Evolutionary conservation across 2,888 invertebrate species (phyloP).

Genomic region (Dryobota labecula): DNA sequence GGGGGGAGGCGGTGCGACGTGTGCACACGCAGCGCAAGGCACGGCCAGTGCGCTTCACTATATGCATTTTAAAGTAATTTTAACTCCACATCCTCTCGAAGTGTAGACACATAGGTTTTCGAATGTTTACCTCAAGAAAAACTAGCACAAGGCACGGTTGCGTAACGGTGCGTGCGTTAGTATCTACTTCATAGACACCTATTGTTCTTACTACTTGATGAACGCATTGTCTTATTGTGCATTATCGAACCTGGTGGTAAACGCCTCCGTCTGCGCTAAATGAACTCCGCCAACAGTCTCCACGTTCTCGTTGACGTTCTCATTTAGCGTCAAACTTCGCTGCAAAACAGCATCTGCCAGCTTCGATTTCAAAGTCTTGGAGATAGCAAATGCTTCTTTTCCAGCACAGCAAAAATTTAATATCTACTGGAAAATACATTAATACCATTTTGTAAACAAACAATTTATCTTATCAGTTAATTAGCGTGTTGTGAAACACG

Average conservation of each 20-base stretch:
- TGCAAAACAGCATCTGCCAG: neutral
- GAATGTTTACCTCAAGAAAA: slow-evolving; percentile 77
- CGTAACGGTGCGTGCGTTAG: slow-evolving; percentile 79
- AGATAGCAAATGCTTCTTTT: neutral
- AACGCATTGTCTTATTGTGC: slow-evolving; percentile 78
- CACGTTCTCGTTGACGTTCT: neutral
- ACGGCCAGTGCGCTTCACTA: slow-evolving; percentile 74
- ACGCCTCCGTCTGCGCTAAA: slow-evolving; percentile 55
- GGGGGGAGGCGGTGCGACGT: slow-evolving; percentile 62
- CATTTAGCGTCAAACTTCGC: neutral
- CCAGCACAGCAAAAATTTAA: neutral
- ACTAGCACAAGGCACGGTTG: slow-evolving; percentile 82
- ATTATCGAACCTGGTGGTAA: slow-evolving; percentile 71
- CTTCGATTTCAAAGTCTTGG: neutral
- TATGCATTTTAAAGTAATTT: slow-evolving; percentile 76
- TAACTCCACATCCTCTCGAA: slow-evolving; percentile 69
- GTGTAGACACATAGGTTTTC: slow-evolving; percentile 67
- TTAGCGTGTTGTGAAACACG: slow-evolving; percentile 32
- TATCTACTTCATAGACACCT: slow-evolving; percentile 69
- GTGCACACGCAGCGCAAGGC: slow-evolving; percentile 77
- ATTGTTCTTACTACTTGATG: slow-evolving; percentile 76
- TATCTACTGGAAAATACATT: slow-evolving; percentile 12
- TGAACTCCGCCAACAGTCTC: slow-evolving; percentile 25
- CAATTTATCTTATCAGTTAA: slow-evolving; percentile 53
- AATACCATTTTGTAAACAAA: slow-evolving; percentile 51